Base-by-base conservation (phyloP, 2,797 vertebrate species). In the Lycodopsis pacificus region DNA sequence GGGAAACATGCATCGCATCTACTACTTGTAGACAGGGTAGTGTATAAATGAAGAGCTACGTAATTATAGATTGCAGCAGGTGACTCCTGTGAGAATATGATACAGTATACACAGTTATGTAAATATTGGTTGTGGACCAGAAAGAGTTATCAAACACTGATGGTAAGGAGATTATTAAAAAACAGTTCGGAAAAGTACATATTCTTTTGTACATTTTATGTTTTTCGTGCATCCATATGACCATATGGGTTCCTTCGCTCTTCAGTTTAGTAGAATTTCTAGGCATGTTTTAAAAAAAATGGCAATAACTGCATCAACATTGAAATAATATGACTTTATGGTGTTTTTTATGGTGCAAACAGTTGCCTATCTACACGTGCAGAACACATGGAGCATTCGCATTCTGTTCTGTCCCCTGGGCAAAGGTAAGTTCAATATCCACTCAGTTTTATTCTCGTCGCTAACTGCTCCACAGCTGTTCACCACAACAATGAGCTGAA, bases 1-100 rank as follows among this genome's bases (percentile, higher is more conserved):
- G 10, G 69, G 25, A 76, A 65, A 68, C 20, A 70, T 74, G 71
- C 20, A 11, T 20, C 14, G 34, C 5, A 8, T 46, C 27, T 54
- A 70, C 69, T 75, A 15, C 20, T 46, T 69, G 38, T 34, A 36
- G 75, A 78, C 56, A 75, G 10, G 38, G 10, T 4, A 61, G 49
- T 8, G 17, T 56, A 17, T 56, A 17, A 72, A 70, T 44, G 4
- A 58, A 63, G 58, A 76, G 30, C 20, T 48, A 42, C 12, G 46
- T 48, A 44, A 76, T 61, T 61, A 71, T 62, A 32, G 22, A 73
- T 56, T 54, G 22, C 14, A 68, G 59, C 11, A 71, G 11, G n/a
- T 64, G 49, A 48, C 15, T 12, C 6, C n/a, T 57, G 40, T 59
- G 9, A 73, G 6, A 32, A 22, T 9, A 32, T 12, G 8, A 38